Evolutionary conservation across 53 echinoderm and acorn worm species (phyloP).

Genomic region (Henricia sp.): DNA sequence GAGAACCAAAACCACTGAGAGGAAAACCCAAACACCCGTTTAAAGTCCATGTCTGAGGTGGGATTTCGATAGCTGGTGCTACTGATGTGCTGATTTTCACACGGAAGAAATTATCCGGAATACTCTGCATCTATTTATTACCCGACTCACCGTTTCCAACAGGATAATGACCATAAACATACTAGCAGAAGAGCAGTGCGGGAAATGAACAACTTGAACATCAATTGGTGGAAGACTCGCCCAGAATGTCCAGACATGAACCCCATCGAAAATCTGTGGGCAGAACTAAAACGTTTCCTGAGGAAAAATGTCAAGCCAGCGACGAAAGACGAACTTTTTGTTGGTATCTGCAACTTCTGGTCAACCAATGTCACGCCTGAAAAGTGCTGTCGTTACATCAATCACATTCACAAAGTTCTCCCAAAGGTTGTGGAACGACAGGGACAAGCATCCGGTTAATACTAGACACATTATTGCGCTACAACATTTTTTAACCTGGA

Average conservation of each 20-base stretch:
- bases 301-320: conserved; percentile 53
- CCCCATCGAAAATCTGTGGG: conserved; percentile 73
- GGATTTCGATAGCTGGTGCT: conserved; percentile 53
- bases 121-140: conserved; percentile 44
- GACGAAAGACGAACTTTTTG: conserved; percentile 55
- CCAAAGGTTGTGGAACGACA: conserved; percentile 53
- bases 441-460: neutral
- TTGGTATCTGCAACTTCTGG: conserved; percentile 66
- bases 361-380: conserved; percentile 24
- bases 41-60: conserved; percentile 73
- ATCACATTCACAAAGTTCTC: conserved; percentile 66
- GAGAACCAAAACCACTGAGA: neutral
- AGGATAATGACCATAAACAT: conserved; percentile 83
- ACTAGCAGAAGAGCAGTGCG: conserved; percentile 41
- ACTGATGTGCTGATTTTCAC: conserved; percentile 51
- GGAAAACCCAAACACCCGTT: conserved; percentile 48
- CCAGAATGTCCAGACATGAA: conserved; percentile 74
- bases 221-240: conserved; percentile 70
- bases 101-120: conserved; percentile 35
- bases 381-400: conserved; percentile 64
- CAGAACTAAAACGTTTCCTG: conserved; percentile 57
- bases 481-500: too few relatives aligned
- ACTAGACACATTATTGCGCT: too few relatives aligned
- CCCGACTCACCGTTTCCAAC: conserved; percentile 46
- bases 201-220: conserved; percentile 28